Conservation (phyloP, 2,888 invertebrate species). For the Apodemia mormo region DNA sequence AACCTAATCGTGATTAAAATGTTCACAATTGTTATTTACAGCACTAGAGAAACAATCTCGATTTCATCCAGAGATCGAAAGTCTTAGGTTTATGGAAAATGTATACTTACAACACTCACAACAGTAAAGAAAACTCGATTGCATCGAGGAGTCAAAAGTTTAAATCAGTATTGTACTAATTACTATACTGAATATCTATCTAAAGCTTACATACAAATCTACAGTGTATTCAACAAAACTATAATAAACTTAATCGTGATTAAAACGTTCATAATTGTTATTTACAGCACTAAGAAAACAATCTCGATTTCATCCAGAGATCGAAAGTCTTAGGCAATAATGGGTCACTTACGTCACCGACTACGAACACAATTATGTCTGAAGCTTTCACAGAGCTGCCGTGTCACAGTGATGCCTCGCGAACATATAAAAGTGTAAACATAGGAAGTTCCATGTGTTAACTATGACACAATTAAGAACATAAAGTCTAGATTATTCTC, state of each 20-base stretch:
- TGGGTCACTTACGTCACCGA: slow-evolving; percentile 50
- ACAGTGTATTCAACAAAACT: too few relatives aligned
- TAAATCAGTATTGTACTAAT: too few relatives aligned
- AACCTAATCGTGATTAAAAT: background rate
- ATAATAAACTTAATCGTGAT: too few relatives aligned
- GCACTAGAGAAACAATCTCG: slow-evolving; percentile 47
- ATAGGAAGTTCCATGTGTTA: background rate
- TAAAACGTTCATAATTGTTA: background rate
- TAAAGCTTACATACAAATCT: too few relatives aligned
- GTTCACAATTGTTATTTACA: slow-evolving; percentile 18
- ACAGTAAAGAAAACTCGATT: too few relatives aligned
- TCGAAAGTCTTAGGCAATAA: slow-evolving; percentile 56
- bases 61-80: slow-evolving; percentile 72
- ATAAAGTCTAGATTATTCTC: too few relatives aligned
- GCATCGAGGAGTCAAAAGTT: too few relatives aligned
- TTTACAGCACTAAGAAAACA: slow-evolving; percentile 44
- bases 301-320: slow-evolving; percentile 65
- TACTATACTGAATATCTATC: too few relatives aligned
- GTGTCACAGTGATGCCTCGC: background rate
- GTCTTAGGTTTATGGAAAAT: slow-evolving; percentile 38
- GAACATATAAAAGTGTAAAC: background rate
- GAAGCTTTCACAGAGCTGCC: slow-evolving; percentile 26
- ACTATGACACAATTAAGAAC: background rate
- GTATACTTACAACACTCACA: too few relatives aligned
- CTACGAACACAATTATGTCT: slow-evolving; percentile 17